Conservation (phyloP, 1,140 invertebrate species). For the Sogatella furcifera region DNA sequence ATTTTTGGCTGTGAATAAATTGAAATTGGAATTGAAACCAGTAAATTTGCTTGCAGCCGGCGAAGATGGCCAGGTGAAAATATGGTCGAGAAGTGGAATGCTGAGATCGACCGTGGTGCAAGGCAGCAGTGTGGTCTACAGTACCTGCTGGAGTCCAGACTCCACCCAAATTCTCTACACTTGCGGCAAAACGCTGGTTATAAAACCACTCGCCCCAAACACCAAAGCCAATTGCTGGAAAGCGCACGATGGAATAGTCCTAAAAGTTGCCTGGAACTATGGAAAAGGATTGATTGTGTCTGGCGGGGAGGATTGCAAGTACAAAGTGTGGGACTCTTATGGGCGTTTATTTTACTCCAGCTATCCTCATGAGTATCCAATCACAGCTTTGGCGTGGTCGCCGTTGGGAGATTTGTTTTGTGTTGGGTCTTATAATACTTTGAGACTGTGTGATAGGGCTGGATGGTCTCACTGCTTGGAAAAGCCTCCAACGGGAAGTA, state of each 20-base stretch:
- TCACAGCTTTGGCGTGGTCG: conserved; percentile 83
- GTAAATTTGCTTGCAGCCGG: conserved; percentile 53
- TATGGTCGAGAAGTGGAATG: conserved; percentile 95
- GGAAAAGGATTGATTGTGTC: conserved; percentile 82
- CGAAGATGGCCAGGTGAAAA: conserved; percentile 92
- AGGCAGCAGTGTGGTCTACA: conserved; percentile 67
- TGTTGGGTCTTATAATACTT: conserved; percentile 85
- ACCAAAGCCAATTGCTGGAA: conserved; percentile 87
- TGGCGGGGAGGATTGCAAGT: conserved; percentile 90
- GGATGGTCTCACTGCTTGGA: conserved; percentile 95
- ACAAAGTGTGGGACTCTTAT: conserved; percentile 90
- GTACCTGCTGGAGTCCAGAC: conserved; percentile 79
- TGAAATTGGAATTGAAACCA: conserved; percentile 3
- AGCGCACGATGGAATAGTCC: conserved; percentile 86
- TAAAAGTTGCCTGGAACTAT: conserved; percentile 81
- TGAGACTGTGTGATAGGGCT: conserved; percentile 84
- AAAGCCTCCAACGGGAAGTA: conserved; percentile 71
- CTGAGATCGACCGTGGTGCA: conserved; percentile 81
- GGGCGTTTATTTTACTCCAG: conserved; percentile 80
- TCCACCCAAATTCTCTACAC: conserved; percentile 75
- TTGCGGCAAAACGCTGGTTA: conserved; percentile 67
- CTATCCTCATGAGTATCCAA: conserved; percentile 73
- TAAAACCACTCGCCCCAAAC: conserved; percentile 85
- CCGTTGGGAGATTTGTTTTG: conserved; percentile 84
- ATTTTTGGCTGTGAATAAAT: too few relatives aligned